Conservation (phyloP, 2,797 vertebrate species). For the Tokudaia tokunoshimensis region DNA sequence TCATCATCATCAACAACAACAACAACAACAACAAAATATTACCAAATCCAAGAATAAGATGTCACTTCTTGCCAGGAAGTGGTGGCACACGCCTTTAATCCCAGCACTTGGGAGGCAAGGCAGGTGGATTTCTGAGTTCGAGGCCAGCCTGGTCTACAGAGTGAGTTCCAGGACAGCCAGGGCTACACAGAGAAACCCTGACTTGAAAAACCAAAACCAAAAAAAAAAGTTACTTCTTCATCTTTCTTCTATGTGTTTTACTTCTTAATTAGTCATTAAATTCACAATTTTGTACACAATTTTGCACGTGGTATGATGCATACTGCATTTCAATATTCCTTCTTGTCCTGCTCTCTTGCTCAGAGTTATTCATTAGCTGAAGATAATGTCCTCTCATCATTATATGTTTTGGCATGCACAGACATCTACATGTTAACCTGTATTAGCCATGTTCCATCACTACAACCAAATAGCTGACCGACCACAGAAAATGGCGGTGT, state of each 20-base stretch:
- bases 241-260: conserved; percentile 12
- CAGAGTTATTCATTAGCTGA: background rate
- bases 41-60: background rate
- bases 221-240: background rate
- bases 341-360: background rate
- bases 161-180: no score
- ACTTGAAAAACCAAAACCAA: no score
- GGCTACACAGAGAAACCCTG: no score
- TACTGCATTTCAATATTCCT: background rate
- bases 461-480: background rate
- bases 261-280: background rate
- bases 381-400: background rate
- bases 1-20: no score
- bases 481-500: background rate
- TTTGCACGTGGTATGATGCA: background rate
- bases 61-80: background rate
- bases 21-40: background rate
- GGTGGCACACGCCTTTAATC: no score
- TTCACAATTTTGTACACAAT: background rate
- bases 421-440: background rate
- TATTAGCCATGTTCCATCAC: background rate
- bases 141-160: no score
- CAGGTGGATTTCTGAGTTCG: no score
- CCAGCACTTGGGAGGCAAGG: no score
- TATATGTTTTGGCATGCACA: background rate